Base-by-base conservation (phyloP, 2,797 vertebrate species). In the Siniperca scherzeri region DNA sequence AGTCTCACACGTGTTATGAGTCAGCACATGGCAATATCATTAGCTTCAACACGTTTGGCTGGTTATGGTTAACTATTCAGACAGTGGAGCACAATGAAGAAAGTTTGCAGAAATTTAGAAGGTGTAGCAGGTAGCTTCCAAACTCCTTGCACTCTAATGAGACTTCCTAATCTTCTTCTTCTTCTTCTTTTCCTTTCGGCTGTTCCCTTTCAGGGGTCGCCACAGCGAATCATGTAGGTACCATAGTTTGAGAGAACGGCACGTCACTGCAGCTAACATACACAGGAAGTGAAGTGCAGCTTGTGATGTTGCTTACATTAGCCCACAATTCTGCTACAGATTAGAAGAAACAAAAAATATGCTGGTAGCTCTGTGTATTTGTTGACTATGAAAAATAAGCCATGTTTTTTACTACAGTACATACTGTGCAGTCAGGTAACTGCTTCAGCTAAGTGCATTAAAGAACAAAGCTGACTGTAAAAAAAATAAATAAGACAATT, bases 101-200 rank as follows among this genome's bases (percentile, higher is more conserved):
- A 44, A 66, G 50, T 55, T 61, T 73, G 55, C 57, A 50, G 53
- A 61, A 22, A 30, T 56, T 40, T 4, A 22, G 56, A 48, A 16
- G 25, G 52, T 50, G 22, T 12, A 71, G 74, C 48, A 73, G 33
- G 44, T n/a, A 60, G 53, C 40, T 42, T 67, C 61, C 27, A 25
- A 42, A 53, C 27, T 59, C n/a, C 67, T 40, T 44, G 19, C 55
- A 36, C 33, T 64, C 70, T 74, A 75, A 85, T 82, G 73, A 87
- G 69, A 57, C 60, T 77, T 71, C 69, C 69, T 90, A 30, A 30
- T 30, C 30, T 3, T 30, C 30, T 30, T 30, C 30, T 30, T 30
- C 27, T 30, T 30, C 30, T 30, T 30, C 30, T 30, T 30, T 30
- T 30, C 30, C 30, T 30, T 30, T 30, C 30, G 30, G 30, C 30